Conservation (phyloP, 1,140 invertebrate species). For the Nomia melanderi region DNA sequence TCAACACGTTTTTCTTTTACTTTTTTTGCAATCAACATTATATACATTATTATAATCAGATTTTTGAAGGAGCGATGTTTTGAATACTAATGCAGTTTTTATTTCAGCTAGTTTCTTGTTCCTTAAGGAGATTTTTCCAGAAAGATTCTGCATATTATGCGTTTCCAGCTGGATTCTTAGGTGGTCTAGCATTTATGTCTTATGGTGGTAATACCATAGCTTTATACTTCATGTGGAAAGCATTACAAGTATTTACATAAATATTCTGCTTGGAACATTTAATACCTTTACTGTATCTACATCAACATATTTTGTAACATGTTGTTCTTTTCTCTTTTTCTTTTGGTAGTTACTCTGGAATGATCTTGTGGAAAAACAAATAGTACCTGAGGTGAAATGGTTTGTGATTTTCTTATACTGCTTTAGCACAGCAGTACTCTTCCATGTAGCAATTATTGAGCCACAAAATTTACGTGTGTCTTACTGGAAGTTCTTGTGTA, state of each 20-base stretch:
- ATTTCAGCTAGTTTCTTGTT: constrained; percentile 83
- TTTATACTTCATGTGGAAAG: constrained; percentile 88
- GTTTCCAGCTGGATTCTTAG: constrained; percentile 84
- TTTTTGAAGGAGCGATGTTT: not conserved
- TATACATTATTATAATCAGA: not conserved
- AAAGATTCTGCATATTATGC: constrained; percentile 83
- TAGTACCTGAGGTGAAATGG: constrained; percentile 84
- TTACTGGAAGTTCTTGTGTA: constrained; percentile 92
- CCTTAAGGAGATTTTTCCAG: constrained; percentile 81
- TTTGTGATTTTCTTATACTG: constrained; percentile 88
- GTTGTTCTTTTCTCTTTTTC: not conserved
- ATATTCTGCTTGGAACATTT: not conserved
- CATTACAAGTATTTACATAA: constrained; percentile 82
- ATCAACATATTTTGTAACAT: not conserved
- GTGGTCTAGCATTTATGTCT: constrained; percentile 83
- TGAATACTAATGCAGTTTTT: constrained; percentile 13
- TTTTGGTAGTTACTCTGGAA: constrained; percentile 85
- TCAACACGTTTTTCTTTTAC: too few relatives aligned
- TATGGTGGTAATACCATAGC: constrained; percentile 87
- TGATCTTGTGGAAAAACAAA: constrained; percentile 81
- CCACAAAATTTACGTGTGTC: constrained; percentile 89
- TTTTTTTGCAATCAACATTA: too few relatives aligned
- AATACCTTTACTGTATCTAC: not conserved
- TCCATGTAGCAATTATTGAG: constrained; percentile 90
- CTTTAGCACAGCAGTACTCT: constrained; percentile 89